Conservation (phyloP, 1,140 invertebrate genomes). For the Medauroidea extradentata region DNA sequence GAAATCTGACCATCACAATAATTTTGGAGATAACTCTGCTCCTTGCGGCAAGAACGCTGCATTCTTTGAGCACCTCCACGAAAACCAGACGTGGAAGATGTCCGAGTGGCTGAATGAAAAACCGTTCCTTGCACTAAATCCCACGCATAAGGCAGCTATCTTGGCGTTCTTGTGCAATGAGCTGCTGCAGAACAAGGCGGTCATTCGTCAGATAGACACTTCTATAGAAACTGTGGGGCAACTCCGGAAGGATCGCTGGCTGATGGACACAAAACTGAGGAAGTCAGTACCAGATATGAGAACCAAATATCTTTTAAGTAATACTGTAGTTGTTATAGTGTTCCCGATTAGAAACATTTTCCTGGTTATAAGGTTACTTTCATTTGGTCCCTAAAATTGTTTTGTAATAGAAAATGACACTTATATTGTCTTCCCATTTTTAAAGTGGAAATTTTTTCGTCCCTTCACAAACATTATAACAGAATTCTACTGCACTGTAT, state of each 20-base stretch:
- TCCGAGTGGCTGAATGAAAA: slow-evolving; percentile 70
- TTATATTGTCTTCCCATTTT: too few relatives aligned
- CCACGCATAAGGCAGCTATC: slow-evolving; percentile 81
- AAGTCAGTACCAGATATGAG: slow-evolving; percentile 74
- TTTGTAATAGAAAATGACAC: too few relatives aligned
- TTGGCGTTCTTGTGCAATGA: slow-evolving; percentile 91
- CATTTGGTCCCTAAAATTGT: too few relatives aligned
- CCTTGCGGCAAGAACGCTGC: slow-evolving; percentile 65
- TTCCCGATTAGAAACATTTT: too few relatives aligned
- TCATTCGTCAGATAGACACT: slow-evolving; percentile 73
- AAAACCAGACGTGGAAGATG: slow-evolving; percentile 68
- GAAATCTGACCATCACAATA: slow-evolving; percentile 22
- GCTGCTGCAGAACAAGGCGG: slow-evolving; percentile 84
- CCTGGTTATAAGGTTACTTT: too few relatives aligned
- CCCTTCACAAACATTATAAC: too few relatives aligned
- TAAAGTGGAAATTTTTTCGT: too few relatives aligned
- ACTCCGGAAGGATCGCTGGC: slow-evolving; percentile 72
- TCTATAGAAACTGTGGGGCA: slow-evolving; percentile 71
- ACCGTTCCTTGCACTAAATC: slow-evolving; percentile 80
- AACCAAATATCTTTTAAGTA: too few relatives aligned
- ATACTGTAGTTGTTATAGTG: too few relatives aligned
- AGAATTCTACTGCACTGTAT: too few relatives aligned
- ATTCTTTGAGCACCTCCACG: slow-evolving; percentile 71
- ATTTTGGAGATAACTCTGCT: slow-evolving; percentile 52
- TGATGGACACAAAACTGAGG: slow-evolving; percentile 81